Conservation (phyloP, 2,888 invertebrate genomes). For the Crioceris asparagi region DNA sequence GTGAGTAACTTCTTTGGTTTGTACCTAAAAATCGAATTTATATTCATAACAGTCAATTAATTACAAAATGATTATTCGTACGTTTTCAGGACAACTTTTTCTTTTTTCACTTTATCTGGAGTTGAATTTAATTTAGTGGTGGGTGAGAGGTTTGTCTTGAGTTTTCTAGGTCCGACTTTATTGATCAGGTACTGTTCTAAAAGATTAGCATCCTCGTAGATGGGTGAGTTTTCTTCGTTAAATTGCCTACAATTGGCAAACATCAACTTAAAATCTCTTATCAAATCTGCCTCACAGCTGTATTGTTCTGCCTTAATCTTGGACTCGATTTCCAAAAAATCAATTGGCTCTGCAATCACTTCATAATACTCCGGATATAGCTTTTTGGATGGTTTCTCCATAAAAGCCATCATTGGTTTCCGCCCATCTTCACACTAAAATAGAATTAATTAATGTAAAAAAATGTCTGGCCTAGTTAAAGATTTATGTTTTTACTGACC, state of each 20-base stretch:
- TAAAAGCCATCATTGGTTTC: constrained; percentile 81
- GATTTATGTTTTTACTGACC: constrained; percentile 35
- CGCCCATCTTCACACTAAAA: constrained; percentile 61
- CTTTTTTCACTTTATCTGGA: constrained; percentile 41
- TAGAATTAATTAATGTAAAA: not conserved
- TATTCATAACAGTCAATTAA: not conserved
- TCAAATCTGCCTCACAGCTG: constrained; percentile 71
- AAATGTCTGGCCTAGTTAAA: not conserved
- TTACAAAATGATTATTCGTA: constrained; percentile 25
- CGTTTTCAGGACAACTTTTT: constrained; percentile 35
- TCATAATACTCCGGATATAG: constrained; percentile 93
- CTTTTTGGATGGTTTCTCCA: constrained; percentile 93
- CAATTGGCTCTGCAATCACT: constrained; percentile 87
- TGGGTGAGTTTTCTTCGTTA: constrained; percentile 92
- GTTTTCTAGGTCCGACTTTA: no score
- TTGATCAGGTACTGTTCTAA: constrained; percentile 77
- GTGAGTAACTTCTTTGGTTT: constrained; percentile 40
- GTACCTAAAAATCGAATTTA: constrained; percentile 26
- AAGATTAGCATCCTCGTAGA: constrained; percentile 87
- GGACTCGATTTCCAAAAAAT: constrained; percentile 85
- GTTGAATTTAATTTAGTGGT: no score
- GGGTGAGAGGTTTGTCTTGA: no score
- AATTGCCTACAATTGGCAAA: constrained; percentile 94
- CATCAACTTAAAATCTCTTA: constrained; percentile 85
- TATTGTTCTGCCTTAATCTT: constrained; percentile 83